Evolutionary conservation across 2,888 invertebrate genomes (phyloP), one percentile per base, ranked within the genome.

Genomic region (Scaptomyza caliginosa): DNA sequence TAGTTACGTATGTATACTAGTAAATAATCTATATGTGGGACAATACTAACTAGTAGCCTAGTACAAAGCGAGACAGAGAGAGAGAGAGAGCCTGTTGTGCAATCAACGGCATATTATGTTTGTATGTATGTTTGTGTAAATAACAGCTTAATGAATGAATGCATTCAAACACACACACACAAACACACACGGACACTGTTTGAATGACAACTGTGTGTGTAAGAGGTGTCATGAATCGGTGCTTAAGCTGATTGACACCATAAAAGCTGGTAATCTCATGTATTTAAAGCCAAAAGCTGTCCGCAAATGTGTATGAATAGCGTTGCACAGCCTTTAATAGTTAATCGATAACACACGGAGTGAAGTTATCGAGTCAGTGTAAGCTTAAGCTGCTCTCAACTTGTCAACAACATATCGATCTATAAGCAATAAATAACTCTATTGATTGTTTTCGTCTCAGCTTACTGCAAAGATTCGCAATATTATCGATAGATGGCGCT

Each of bases 121-220:
- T n/a, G 13, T 13, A 24, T 42, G 23, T 5, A 21, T n/a, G 13
- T 6, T n/a, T n/a, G 55, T 46, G 57, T 73, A 64, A 68, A 73
- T 73, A 73, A 73, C 64, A 55, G 68, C 72, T 73, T 73, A 73
- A 73, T 73, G 68, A 68, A 50, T 40, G 72, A 59, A 30, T 54
- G 54, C 51, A 67, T 10, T 54, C 67, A 57, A 23, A 10, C 40
- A 32, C 26, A 26, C 26, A 26, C 10, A 26, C 10, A 26, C 7
- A 13, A 7, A 3, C 36, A 52, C 38, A n/a, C n/a, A n/a, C n/a
- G n/a, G n/a, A n/a, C n/a, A n/a, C n/a, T n/a, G n/a, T n/a, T n/a
- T 32, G 23, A 54, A 38, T 32, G 13, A 32, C 13, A 2, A 3
- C 7, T 23, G 49, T 23, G 28, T 34, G 43, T 8, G 23, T 32